phyloP scores from a whole-genome alignment of 2,113 vertebrate species.

The Trogon surrucura region DNA sequence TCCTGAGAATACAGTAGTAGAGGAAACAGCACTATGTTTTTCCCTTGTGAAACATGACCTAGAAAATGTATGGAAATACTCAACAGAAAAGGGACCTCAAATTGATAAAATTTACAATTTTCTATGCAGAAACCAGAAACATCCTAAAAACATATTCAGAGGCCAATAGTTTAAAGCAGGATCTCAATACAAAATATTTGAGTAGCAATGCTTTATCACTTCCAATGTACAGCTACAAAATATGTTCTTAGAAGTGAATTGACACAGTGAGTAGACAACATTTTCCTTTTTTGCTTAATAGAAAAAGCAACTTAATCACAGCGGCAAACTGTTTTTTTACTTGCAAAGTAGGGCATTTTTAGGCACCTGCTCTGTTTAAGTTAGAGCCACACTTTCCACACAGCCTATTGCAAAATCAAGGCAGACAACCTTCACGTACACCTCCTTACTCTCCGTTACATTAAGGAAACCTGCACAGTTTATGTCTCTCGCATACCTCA shows the following conservation, averaged over 20 bases:
- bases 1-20: not conserved
- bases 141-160: not conserved
- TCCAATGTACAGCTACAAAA: not conserved
- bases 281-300: not conserved
- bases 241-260: not conserved
- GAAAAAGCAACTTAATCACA: not conserved
- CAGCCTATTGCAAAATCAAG: not conserved
- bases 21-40: conserved; percentile 14
- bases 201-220: not conserved
- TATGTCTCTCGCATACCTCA: not conserved
- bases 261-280: not conserved
- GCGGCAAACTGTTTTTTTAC: not conserved
- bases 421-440: not conserved
- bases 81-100: conserved; percentile 21
- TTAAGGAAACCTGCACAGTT: not conserved
- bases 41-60: conserved; percentile 23
- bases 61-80: conserved; percentile 18
- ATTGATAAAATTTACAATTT: not conserved
- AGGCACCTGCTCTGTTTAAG: not conserved
- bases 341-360: not conserved
- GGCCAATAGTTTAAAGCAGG: not conserved
- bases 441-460: not conserved
- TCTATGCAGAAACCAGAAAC: not conserved
- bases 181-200: not conserved
- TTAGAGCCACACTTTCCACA: not conserved